Conservation (phyloP, 2,113 vertebrate genomes). For the Eretmochelys imbricata region DNA sequence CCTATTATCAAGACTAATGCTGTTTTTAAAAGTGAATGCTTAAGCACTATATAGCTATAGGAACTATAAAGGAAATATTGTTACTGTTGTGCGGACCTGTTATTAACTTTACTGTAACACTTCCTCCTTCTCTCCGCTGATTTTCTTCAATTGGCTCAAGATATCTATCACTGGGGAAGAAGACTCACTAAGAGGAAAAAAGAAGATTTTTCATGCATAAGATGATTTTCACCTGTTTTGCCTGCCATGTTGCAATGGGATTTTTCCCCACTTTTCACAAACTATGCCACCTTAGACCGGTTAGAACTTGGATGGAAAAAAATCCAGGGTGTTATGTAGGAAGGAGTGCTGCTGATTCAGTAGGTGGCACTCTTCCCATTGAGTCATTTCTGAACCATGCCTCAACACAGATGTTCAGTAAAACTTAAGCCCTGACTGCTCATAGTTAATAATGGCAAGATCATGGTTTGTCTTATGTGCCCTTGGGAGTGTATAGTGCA, state of each 20-base stretch:
- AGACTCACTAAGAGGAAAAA: neutral
- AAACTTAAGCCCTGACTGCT: neutral
- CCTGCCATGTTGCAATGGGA: neutral
- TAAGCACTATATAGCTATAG: neutral
- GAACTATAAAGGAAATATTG: neutral
- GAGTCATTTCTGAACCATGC: neutral
- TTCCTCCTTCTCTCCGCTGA: neutral
- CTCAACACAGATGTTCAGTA: neutral
- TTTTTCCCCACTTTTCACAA: neutral
- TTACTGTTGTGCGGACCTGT: slow-evolving; percentile 10
- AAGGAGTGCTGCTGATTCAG: neutral
- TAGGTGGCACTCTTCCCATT: neutral
- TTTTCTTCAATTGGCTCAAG: neutral
- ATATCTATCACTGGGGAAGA: neutral
- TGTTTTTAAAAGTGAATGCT: neutral
- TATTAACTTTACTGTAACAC: neutral
- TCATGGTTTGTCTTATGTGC: neutral
- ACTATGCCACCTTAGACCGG: neutral
- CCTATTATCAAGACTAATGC: neutral
- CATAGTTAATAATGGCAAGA: neutral
- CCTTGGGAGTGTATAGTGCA: neutral
- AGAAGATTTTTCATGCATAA: neutral
- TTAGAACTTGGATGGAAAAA: neutral
- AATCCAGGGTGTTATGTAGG: neutral
- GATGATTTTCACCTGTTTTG: neutral